A percentile compares a stretch with the other conserved stretches of the same genome.
phyloP scores from a whole-genome alignment of 2,888 invertebrate genomes.

The Agrilus mali region DNA sequence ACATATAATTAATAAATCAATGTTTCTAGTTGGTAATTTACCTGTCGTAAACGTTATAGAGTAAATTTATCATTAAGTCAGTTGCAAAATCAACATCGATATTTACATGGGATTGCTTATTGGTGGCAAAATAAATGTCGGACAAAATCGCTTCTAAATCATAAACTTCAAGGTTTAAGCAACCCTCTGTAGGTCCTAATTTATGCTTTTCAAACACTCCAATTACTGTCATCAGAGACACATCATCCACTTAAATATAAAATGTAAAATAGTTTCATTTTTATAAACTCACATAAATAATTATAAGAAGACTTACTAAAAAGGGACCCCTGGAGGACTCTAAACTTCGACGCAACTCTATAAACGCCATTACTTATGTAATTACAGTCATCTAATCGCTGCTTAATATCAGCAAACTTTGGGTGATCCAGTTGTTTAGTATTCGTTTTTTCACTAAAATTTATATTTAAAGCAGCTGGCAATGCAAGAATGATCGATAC shows the following conservation, averaged over 20 bases:
- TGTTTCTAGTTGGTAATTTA: conserved; percentile 26
- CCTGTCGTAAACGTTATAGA: conserved; percentile 57
- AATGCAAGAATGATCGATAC: conserved; percentile 11
- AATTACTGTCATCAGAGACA: conserved; percentile 41
- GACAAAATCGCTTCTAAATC: conserved; percentile 60
- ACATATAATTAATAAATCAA: background rate
- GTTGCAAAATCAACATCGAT: conserved; percentile 51
- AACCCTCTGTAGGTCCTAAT: conserved; percentile 54
- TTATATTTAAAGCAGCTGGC: background rate
- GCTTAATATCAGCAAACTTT: conserved; percentile 43
- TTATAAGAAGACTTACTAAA: conserved; percentile 44
- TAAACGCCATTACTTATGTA: conserved; percentile 64
- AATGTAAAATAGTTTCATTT: conserved; percentile 4
- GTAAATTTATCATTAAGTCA: conserved; percentile 50
- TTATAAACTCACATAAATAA: conserved; percentile 1
- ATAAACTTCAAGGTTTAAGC: conserved; percentile 49
- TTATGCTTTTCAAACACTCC: conserved; percentile 62
- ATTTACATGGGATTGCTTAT: conserved; percentile 48
- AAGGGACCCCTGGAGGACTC: conserved; percentile 47
- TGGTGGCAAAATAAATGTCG: conserved; percentile 61
- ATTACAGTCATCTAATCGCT: conserved; percentile 48
- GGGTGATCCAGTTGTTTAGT: conserved; percentile 47
- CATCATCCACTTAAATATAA: conserved; percentile 24
- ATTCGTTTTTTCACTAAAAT: conserved; percentile 39
- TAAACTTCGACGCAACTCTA: conserved; percentile 60